Evolutionary conservation across 2,113 vertebrate species (phyloP), one percentile per base, ranked within the genome.

Genomic region (Micromys minutus): DNA sequence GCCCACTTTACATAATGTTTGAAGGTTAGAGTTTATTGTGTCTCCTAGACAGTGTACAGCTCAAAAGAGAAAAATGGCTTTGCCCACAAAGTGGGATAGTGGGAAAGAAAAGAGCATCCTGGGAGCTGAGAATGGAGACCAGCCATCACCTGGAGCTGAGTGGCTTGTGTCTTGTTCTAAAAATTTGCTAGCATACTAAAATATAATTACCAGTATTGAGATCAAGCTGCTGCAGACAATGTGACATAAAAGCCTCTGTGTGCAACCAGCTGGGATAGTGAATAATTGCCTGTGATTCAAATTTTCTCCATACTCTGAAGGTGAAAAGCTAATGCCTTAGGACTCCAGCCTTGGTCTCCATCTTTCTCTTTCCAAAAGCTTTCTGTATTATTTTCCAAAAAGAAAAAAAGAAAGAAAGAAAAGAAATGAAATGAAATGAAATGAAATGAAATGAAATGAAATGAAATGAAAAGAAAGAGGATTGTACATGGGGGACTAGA

Each of bases 171-270:
- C 96, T 97, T 91, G 61, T 87, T 85, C 75, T 96, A 96, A 84
- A 98, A 96, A 91, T 39, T 55, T n/a, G 94, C 93, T 72, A 93
- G 92, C 81, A 92, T 97, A 94, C 69, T 98, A 96, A 98, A 98
- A 97, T 97, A 97, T 94, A 98, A 98, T 98, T 98, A 98, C 97
- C 91, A 90, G 93, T 74, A 96, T 87, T 95, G 96, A 97, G 97
- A 97, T 94, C 94, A 98, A 98, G 97, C 98, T 97, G 96, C 87
- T 97, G 86, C 90, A 90, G 96, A 93, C 47, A 94, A 89, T 39
- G 79, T n/a, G 84, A 98, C 98, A 97, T 91, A 98, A 97, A 97
- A 87, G 97, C 87, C 91, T 97, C 94, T 91, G 86, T 80, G 65
- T 24, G 84, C 95, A 95, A 94, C 97, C 96, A 97, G 96, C 96